Evolutionary conservation across 2,888 invertebrate species (phyloP).

Genomic region (Platycheirus rosarum): DNA sequence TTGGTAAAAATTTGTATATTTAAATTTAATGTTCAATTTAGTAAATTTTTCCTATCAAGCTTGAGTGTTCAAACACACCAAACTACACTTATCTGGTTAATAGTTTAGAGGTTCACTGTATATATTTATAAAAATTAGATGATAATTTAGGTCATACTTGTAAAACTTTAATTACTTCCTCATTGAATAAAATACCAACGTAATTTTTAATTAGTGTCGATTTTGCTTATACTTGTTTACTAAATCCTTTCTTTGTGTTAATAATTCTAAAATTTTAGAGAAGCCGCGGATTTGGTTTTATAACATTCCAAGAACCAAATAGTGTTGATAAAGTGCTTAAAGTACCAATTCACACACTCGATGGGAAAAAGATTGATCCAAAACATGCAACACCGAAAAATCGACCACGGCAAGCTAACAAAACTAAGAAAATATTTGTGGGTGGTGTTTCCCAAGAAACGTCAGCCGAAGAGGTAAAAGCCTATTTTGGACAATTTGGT

Average conservation of each 20-base stretch:
- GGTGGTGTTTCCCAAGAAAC: slow-evolving; percentile 96
- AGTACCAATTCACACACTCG: slow-evolving; percentile 94
- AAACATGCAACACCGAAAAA: slow-evolving; percentile 97
- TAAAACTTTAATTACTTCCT: neutral
- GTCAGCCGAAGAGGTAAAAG: slow-evolving; percentile 94
- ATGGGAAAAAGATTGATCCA: slow-evolving; percentile 96
- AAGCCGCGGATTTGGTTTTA: slow-evolving; percentile 96
- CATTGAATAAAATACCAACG: no score
- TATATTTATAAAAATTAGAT: slow-evolving; percentile 4
- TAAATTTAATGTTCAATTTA: no score
- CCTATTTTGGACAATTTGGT: slow-evolving; percentile 95
- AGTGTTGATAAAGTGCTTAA: slow-evolving; percentile 96
- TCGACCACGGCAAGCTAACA: slow-evolving; percentile 91
- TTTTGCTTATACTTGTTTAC: neutral
- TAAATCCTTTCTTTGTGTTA: slow-evolving; percentile 9
- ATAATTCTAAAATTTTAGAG: slow-evolving; percentile 86
- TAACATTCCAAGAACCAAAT: slow-evolving; percentile 95
- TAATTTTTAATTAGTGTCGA: slow-evolving; percentile 21
- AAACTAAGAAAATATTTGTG: slow-evolving; percentile 96
- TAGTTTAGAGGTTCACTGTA: slow-evolving; percentile 41
- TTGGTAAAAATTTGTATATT: no score
- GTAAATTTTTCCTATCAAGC: no score
- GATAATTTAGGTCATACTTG: no score
- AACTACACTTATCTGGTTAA: slow-evolving; percentile 18
- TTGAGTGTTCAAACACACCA: neutral